These are phyloP conservation scores for Neocrepidodera transversa DNA, from an alignment of 2,888 invertebrate genomes.

Conservation along the genomic window DNA sequence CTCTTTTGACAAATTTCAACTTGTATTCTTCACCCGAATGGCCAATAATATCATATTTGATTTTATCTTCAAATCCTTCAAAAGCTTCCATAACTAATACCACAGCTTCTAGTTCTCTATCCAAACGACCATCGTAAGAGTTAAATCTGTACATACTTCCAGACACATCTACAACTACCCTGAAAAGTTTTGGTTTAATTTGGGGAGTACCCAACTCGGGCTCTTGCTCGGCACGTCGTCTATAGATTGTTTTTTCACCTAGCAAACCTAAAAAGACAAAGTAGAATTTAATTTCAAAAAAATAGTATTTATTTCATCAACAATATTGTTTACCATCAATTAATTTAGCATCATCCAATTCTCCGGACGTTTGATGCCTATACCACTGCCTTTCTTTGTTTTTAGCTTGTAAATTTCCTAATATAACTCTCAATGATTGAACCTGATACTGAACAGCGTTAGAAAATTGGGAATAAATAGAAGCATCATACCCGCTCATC, in stretches of 20 bases:
- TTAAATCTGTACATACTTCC: slow-evolving; percentile 96
- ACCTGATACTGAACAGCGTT: slow-evolving; percentile 81
- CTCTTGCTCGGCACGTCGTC: slow-evolving; percentile 81
- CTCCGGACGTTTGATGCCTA: slow-evolving; percentile 92
- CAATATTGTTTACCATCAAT: slow-evolving; percentile 77
- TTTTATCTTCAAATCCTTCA: slow-evolving; percentile 85
- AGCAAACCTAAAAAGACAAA: slow-evolving; percentile 69
- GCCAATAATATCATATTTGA: slow-evolving; percentile 90
- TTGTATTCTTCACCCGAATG: slow-evolving; percentile 92
- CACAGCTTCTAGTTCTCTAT: slow-evolving; percentile 88
- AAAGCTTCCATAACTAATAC: slow-evolving; percentile 92
- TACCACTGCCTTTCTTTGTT: slow-evolving; percentile 94
- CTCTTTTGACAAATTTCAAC: slow-evolving; percentile 72
- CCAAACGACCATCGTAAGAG: slow-evolving; percentile 91
- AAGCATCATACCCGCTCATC: slow-evolving; percentile 94
- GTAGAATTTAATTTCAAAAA: not conserved
- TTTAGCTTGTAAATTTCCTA: slow-evolving; percentile 89
- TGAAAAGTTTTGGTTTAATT: slow-evolving; percentile 85
- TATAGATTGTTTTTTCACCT: slow-evolving; percentile 91
- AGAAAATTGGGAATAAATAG: slow-evolving; percentile 83
- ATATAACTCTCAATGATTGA: slow-evolving; percentile 83
- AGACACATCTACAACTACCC: slow-evolving; percentile 90
- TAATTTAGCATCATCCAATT: slow-evolving; percentile 92
- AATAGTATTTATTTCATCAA: not conserved
- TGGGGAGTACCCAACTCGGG: slow-evolving; percentile 89